phyloP scores from a whole-genome alignment of 2,113 vertebrate species.

The Polypterus senegalus region DNA sequence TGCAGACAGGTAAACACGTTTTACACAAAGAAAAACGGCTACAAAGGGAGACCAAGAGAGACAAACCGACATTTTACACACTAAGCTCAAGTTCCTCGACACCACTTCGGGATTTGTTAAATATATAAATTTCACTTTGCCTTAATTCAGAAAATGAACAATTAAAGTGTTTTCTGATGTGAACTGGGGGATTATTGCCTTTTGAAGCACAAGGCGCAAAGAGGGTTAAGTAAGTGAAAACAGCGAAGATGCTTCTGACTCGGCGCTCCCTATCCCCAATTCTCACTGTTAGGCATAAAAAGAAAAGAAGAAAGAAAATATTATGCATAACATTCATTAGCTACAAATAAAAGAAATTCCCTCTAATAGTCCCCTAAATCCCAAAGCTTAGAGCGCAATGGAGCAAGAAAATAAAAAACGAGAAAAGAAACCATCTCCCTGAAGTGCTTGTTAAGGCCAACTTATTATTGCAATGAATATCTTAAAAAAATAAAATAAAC shows the following conservation, averaged over 20 bases:
- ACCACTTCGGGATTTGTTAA: too few species aligned
- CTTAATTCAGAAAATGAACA: too few species aligned
- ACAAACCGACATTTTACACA: too few species aligned
- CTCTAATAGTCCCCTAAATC: slow-evolving; percentile 62
- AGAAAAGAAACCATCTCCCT: slow-evolving; percentile 64
- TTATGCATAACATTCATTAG: slow-evolving; percentile 65
- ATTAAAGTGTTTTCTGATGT: too few species aligned
- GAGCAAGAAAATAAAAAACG: slow-evolving; percentile 46
- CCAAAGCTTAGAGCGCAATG: slow-evolving; percentile 62
- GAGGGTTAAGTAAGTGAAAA: slow-evolving; percentile 47
- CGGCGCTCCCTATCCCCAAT: slow-evolving; percentile 41
- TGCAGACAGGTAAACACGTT: too few species aligned
- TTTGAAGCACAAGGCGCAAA: slow-evolving; percentile 18
- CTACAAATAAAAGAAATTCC: slow-evolving; percentile 68
- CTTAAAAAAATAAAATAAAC: slow-evolving; percentile 55
- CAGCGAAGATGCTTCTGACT: slow-evolving; percentile 46
- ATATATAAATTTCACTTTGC: too few species aligned
- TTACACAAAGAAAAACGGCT: too few species aligned
- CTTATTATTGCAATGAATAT: slow-evolving; percentile 69
- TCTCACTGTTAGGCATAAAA: slow-evolving; percentile 40
- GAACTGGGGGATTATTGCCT: too few species aligned
- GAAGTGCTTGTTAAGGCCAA: slow-evolving; percentile 85
- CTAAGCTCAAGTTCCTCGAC: too few species aligned
- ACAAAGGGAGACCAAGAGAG: too few species aligned
- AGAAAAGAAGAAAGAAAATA: slow-evolving; percentile 46